phyloP scores from a whole-genome alignment of 2,888 invertebrate species.

The Hofmannophila pseudospretella region DNA sequence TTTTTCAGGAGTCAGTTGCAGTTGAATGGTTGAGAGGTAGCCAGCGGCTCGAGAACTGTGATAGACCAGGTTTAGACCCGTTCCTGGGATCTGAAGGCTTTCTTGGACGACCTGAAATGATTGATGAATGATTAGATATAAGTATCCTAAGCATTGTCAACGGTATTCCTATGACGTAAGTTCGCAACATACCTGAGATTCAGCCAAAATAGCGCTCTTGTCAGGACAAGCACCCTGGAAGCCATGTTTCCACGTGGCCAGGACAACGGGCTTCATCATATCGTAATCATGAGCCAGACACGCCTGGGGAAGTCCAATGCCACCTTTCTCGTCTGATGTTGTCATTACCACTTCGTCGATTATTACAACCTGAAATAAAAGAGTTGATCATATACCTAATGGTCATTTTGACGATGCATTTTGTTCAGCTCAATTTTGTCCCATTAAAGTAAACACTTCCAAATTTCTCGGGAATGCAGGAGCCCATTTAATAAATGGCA shows the following conservation, averaged over 20 bases:
- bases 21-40: constrained; percentile 93
- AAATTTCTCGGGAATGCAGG: neutral
- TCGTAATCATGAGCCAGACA: constrained; percentile 95
- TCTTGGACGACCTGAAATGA: constrained; percentile 90
- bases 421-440: too few relatives aligned
- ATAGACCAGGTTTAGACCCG: constrained; percentile 96
- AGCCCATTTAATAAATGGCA: constrained; percentile 4
- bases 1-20: constrained; percentile 91
- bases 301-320: constrained; percentile 82
- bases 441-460: neutral
- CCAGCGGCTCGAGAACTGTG: constrained; percentile 97
- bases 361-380: constrained; percentile 86
- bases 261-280: constrained; percentile 93
- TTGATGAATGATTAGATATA: neutral
- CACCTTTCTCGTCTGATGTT: constrained; percentile 86
- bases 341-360: constrained; percentile 92
- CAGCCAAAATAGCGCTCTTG: constrained; percentile 92
- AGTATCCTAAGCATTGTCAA: neutral
- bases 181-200: constrained; percentile 88
- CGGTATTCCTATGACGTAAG: neutral
- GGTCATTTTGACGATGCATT: too few relatives aligned
- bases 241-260: constrained; percentile 96
- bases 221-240: constrained; percentile 97
- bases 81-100: constrained; percentile 95
- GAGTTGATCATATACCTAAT: neutral